phyloP scores from a whole-genome alignment of 37 sponge, comb jelly and placozoan genomes.

The Cladorhizidae sp. region DNA sequence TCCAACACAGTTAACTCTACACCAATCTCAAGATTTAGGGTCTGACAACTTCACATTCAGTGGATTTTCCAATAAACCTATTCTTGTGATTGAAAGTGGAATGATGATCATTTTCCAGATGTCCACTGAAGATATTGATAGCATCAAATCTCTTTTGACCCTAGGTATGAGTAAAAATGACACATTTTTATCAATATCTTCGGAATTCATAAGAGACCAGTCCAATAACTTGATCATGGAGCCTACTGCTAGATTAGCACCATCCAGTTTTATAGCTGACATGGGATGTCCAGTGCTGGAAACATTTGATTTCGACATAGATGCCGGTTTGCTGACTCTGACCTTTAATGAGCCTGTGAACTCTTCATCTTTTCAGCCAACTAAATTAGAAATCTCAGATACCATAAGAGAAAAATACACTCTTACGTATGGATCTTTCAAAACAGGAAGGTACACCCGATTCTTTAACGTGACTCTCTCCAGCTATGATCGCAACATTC shows the following conservation, averaged over 20 bases:
- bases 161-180: constrained; percentile 54
- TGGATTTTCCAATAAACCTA: constrained; percentile 21
- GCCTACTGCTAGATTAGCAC: constrained; percentile 10
- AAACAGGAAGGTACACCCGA: constrained; percentile 35
- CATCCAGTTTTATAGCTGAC: constrained; percentile 57
- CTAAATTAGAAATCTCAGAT: constrained; percentile 45
- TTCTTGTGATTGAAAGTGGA: not conserved
- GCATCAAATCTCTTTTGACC: constrained; percentile 55
- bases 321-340: constrained; percentile 49
- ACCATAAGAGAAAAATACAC: not conserved
- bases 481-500: constrained; percentile 47
- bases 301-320: constrained; percentile 54
- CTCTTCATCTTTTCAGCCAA: constrained; percentile 60
- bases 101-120: constrained; percentile 56
- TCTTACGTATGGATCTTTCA: constrained; percentile 39
- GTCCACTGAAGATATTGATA: constrained; percentile 59
- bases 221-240: constrained; percentile 56
- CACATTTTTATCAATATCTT: constrained; percentile 68
- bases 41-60: constrained; percentile 25
- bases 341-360: constrained; percentile 88
- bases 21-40: not conserved
- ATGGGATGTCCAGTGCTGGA: constrained; percentile 59
- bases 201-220: constrained; percentile 67
- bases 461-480: constrained; percentile 44
- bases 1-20: constrained; percentile 60